A percentile compares a stretch with the other conserved stretches of the same genome.
Evolutionary conservation across 2,888 invertebrate species (phyloP).

Genomic region (Pyrocoelia pectoralis): DNA sequence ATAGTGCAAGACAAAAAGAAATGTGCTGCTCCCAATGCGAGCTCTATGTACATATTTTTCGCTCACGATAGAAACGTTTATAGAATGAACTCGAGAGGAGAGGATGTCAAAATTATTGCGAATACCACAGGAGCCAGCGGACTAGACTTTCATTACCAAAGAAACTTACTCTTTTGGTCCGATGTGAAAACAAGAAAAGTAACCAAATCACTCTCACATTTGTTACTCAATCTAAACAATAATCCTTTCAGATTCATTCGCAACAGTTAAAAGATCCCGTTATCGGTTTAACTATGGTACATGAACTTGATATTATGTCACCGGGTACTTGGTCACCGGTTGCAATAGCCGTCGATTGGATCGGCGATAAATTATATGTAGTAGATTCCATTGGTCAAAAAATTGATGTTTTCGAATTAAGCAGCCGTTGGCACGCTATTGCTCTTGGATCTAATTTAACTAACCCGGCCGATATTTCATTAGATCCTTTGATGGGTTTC

Average conservation of each 20-base stretch:
- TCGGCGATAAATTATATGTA: slow-evolving; percentile 94
- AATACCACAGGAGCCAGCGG: slow-evolving; percentile 88
- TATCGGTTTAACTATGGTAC: slow-evolving; percentile 59
- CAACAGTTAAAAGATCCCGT: slow-evolving; percentile 63
- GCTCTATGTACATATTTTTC: slow-evolving; percentile 69
- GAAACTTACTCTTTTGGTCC: slow-evolving; percentile 86
- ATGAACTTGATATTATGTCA: slow-evolving; percentile 73
- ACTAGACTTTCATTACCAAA: slow-evolving; percentile 81
- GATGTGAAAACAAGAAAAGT: slow-evolving; percentile 88
- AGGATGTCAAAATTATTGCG: slow-evolving; percentile 69
- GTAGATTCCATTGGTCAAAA: slow-evolving; percentile 93
- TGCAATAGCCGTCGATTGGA: slow-evolving; percentile 95
- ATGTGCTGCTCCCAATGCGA: slow-evolving; percentile 70
- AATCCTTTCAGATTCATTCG: slow-evolving; percentile 65
- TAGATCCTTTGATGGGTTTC: slow-evolving; percentile 90
- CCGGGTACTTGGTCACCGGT: slow-evolving; percentile 91
- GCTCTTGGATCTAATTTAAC: slow-evolving; percentile 91
- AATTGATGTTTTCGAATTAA: slow-evolving; percentile 92
- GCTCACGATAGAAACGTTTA: slow-evolving; percentile 77
- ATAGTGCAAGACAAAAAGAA: slow-evolving; percentile 62
- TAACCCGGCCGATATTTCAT: slow-evolving; percentile 87
- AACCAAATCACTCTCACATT: slow-evolving; percentile 20
- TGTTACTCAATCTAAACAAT: not conserved
- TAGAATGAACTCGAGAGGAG: slow-evolving; percentile 74
- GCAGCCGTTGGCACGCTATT: slow-evolving; percentile 87